Percentiles rank a stretch among this genome's conserved stretches.
Evolutionary conservation across 2,888 invertebrate species (phyloP).

Genomic region (Idaea aversata): DNA sequence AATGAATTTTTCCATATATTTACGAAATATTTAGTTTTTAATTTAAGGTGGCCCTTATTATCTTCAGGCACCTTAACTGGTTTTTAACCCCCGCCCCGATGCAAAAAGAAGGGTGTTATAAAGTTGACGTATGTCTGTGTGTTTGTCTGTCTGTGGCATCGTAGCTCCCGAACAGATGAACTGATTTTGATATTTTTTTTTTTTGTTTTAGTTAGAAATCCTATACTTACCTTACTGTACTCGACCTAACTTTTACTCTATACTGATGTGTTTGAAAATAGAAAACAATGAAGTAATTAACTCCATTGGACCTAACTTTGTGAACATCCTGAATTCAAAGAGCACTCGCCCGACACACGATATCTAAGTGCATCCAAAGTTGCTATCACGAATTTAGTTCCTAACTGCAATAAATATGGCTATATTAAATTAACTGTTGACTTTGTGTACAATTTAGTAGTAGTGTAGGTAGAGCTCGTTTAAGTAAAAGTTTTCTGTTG

Average conservation of each 20-base stretch:
- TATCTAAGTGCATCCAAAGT: conserved; percentile 25
- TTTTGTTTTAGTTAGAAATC: too few relatives aligned
- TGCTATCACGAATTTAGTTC: conserved; percentile 16
- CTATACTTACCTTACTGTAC: too few relatives aligned
- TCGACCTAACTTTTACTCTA: neutral
- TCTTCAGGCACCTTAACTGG: too few relatives aligned
- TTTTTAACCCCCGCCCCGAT: too few relatives aligned
- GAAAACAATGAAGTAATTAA: neutral
- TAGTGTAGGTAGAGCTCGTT: neutral
- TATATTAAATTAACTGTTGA: conserved; percentile 38
- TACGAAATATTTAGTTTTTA: neutral
- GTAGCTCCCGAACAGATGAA: too few relatives aligned
- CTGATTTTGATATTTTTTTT: too few relatives aligned
- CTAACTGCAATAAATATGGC: conserved; percentile 37
- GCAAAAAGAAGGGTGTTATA: too few relatives aligned
- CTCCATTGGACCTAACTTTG: neutral
- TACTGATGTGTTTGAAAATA: neutral
- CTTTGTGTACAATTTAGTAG: conserved; percentile 25
- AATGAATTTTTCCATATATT: neutral
- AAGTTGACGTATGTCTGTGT: too few relatives aligned
- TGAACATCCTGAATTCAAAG: conserved; percentile 1
- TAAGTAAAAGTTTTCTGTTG: too few relatives aligned
- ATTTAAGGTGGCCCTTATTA: too few relatives aligned
- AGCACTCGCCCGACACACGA: neutral
- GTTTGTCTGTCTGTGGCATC: too few relatives aligned